Conservation (phyloP, 2,888 invertebrate genomes). For the Brenthis ino region DNA sequence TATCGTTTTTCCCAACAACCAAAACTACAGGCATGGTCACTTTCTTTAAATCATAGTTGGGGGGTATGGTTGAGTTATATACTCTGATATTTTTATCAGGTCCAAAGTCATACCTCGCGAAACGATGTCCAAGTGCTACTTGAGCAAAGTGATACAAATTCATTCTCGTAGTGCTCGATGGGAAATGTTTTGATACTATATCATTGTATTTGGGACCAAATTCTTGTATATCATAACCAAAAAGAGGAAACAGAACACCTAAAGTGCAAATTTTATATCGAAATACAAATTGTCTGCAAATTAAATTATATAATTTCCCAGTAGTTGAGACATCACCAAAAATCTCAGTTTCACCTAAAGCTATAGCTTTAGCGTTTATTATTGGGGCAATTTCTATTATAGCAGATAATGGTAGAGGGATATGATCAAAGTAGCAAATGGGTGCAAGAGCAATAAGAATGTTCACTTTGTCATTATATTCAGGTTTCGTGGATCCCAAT, state of each 20-base stretch:
- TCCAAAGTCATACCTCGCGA: slow-evolving; percentile 52
- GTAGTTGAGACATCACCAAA: slow-evolving; percentile 31
- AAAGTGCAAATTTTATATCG: slow-evolving; percentile 39
- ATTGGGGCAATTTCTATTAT: slow-evolving; percentile 17
- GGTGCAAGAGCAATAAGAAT: slow-evolving; percentile 71
- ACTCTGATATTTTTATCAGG: slow-evolving; percentile 42
- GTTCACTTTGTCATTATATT: slow-evolving; percentile 82
- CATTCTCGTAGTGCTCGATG: slow-evolving; percentile 48
- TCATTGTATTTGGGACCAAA: slow-evolving; percentile 48
- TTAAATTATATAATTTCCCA: slow-evolving; percentile 25
- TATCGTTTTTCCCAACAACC: slow-evolving; percentile 51
- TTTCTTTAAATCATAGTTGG: slow-evolving; percentile 51
- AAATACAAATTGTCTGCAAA: slow-evolving; percentile 20
- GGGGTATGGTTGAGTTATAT: slow-evolving; percentile 48
- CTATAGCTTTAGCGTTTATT: slow-evolving; percentile 24
- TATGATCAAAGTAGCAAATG: slow-evolving; percentile 47
- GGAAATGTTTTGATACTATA: slow-evolving; percentile 47
- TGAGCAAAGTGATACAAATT: slow-evolving; percentile 53
- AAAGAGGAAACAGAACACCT: slow-evolving; percentile 31
- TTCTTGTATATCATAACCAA: slow-evolving; percentile 42
- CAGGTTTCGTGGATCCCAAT: slow-evolving; percentile 76
- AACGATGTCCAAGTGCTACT: slow-evolving; percentile 44
- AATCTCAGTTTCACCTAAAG: slow-evolving; percentile 29
- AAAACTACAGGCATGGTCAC: slow-evolving; percentile 50
- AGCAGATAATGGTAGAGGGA: slow-evolving; percentile 28